A percentile compares a stretch with the other conserved stretches of the same genome.
Evolutionary conservation across 2,113 vertebrate genomes (phyloP).

Genomic region (Thryonomys swinderianus): DNA sequence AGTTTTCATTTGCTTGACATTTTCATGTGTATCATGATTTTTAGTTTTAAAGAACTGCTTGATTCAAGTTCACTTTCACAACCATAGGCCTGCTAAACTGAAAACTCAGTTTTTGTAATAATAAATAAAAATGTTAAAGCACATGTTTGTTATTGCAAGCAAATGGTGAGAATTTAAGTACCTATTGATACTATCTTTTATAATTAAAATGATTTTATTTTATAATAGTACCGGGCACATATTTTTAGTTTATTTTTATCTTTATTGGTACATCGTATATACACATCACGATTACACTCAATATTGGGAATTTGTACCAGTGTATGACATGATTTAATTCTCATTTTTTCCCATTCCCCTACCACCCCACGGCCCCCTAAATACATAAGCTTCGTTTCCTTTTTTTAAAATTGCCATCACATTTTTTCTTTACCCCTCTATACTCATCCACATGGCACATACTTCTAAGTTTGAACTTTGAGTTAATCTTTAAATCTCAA

Average conservation of each 20-base stretch:
- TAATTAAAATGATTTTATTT: conserved; percentile 77
- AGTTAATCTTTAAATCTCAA: conserved; percentile 75
- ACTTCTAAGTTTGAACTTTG: conserved; percentile 76
- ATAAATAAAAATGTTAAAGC: conserved; percentile 77
- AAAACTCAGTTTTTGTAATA: conserved; percentile 82
- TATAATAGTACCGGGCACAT: conserved; percentile 54
- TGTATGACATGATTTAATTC: too few species aligned
- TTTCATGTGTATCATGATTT: conserved; percentile 73
- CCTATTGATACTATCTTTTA: conserved; percentile 75
- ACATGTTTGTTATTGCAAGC: conserved; percentile 77
- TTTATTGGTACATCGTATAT: too few species aligned
- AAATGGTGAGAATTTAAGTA: conserved; percentile 72
- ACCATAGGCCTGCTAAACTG: conserved; percentile 44
- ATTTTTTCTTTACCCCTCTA: too few species aligned
- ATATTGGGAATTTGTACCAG: too few species aligned
- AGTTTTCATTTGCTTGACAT: conserved; percentile 63
- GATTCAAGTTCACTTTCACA: conserved; percentile 72
- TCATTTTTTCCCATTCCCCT: too few species aligned
- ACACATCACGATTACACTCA: too few species aligned
- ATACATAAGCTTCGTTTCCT: too few species aligned
- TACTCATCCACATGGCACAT: too few species aligned
- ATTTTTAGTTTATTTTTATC: too few species aligned
- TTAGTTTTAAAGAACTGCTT: conserved; percentile 68
- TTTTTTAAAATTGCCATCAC: too few species aligned
- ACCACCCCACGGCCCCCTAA: too few species aligned